Evolutionary conservation across 2,113 vertebrate genomes (phyloP), one percentile per base, ranked within the genome.

Genomic region (Marcusenius ussheri): DNA sequence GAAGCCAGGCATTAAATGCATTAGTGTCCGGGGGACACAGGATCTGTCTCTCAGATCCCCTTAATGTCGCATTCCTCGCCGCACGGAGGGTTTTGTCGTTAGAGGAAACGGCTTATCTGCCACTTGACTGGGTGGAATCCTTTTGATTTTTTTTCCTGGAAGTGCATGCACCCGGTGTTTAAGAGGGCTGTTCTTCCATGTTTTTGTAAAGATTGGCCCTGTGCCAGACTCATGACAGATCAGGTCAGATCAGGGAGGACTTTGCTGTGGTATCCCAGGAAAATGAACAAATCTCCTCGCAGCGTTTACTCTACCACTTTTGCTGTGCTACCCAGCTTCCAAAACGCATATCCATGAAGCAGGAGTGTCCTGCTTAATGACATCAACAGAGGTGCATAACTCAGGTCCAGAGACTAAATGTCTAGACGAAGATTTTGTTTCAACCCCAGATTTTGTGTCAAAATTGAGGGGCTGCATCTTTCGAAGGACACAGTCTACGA

Each of bases 1-100:
- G 91, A 93, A 88, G 89, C 89, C 58, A 87, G 74, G 91, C 91
- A 92, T 95, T 94, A 95, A 95, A 92, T 94, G 88, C 91, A 91
- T 93, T 89, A 90, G 91, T 90, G 91, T 88, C 49, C 87, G 93
- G 93, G 91, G 92, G 93, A 92, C 94, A 95, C 95, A 93, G 93
- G 93, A 93, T 95, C 94, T 94, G 94, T 93, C 92, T 8, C 39
- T 47, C 19, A 84, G 24, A 84, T 47, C 24, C 62, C 62, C 62
- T 70, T 70, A 31, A 70, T 70, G 62, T 84, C 19, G 0, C 6
- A 84, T n/a, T 27, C 19, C 21, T 45, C 21, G 1, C 42, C 47
- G 15, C 31, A 15, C 35, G 3, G 45, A 83, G 39, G 17, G 80
- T 47, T 47, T 84, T 84, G 42, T 46, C 19, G 83, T 46, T n/a